These are phyloP conservation scores for Tholera decimalis DNA, from an alignment of 2,888 invertebrate species.

Conservation along the genomic window DNA sequence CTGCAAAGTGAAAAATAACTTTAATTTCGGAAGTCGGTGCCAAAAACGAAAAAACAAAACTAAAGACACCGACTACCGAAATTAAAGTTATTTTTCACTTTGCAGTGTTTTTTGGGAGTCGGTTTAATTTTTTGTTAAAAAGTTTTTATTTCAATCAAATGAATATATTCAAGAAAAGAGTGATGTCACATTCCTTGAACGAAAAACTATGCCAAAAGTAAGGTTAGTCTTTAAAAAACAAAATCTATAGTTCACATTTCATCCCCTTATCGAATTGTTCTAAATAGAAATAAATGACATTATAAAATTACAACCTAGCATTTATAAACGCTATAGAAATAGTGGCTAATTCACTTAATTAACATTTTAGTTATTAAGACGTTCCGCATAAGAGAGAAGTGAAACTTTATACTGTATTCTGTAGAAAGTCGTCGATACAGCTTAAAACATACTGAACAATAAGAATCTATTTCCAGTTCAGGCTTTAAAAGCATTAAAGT, in stretches of 20 bases:
- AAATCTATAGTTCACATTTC: neutral
- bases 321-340: neutral
- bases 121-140: too few species aligned
- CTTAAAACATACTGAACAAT: constrained; percentile 9
- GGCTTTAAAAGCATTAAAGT: constrained; percentile 56
- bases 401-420: neutral
- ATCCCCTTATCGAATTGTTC: neutral
- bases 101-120: too few species aligned
- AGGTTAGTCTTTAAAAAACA: neutral
- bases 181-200: too few species aligned
- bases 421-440: constrained; percentile 12
- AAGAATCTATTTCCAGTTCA: constrained; percentile 51
- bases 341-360: neutral
- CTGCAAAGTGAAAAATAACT: too few species aligned
- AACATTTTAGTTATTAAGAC: neutral
- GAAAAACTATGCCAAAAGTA: too few species aligned
- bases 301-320: neutral
- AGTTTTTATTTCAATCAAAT: too few species aligned
- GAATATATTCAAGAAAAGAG: too few species aligned
- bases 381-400: neutral
- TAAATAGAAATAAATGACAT: neutral
- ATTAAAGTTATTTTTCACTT: too few species aligned
- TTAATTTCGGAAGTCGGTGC: too few species aligned
- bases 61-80: too few species aligned
- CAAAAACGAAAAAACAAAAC: too few species aligned